Evolutionary conservation across 2,888 invertebrate genomes (phyloP).

Genomic region (Cordilura impudica): DNA sequence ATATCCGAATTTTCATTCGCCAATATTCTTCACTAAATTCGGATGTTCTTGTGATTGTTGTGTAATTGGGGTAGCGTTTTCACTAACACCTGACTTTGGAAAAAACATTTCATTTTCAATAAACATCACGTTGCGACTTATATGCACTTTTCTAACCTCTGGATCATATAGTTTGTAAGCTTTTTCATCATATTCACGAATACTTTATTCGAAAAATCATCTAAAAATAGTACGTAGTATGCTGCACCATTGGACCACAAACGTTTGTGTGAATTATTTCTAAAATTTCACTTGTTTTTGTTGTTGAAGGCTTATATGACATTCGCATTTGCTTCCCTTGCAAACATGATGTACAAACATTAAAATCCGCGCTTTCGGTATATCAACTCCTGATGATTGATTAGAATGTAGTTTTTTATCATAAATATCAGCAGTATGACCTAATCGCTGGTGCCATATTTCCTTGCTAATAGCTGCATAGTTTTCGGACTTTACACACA

Average conservation of each 20-base stretch:
- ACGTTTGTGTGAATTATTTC: constrained; percentile 21
- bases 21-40: constrained; percentile 21
- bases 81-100: background rate
- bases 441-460: constrained; percentile 24
- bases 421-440: constrained; percentile 10
- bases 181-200: constrained; percentile 17
- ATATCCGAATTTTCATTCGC: background rate
- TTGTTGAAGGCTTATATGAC: constrained; percentile 10
- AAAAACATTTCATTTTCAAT: constrained; percentile 16
- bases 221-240: constrained; percentile 19
- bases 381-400: background rate
- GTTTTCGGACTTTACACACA: background rate
- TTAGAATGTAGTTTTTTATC: background rate
- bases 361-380: background rate
- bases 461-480: constrained; percentile 25
- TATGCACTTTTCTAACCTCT: constrained; percentile 9
- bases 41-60: no score
- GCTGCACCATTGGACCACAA: constrained; percentile 5
- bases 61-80: no score
- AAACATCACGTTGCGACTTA: constrained; percentile 10
- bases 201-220: constrained; percentile 24
- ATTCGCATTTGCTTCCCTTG: constrained; percentile 5
- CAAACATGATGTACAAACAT: constrained; percentile 2
- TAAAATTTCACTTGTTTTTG: constrained; percentile 22
- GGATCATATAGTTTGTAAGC: constrained; percentile 30